A percentile compares a stretch with the other conserved stretches of the same genome.
Conservation (phyloP, 2,797 vertebrate species). For the Sphaeramia orbicularis region DNA sequence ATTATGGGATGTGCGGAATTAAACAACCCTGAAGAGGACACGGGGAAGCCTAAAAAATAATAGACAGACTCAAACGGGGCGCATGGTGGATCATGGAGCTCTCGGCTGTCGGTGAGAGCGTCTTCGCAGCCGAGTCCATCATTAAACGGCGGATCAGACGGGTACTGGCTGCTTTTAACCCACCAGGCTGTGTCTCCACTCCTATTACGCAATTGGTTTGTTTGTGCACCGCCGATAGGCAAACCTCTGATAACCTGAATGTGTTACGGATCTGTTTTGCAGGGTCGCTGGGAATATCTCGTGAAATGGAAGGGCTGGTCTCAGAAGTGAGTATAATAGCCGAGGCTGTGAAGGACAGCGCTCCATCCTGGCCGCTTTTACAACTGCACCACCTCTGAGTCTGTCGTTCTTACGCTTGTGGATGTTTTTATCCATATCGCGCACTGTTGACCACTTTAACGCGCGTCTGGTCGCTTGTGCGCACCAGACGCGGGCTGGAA, state of each 20-base stretch:
- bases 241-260: slow-evolving; percentile 48
- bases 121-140: slow-evolving; percentile 98
- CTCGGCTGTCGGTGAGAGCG: slow-evolving; percentile 95
- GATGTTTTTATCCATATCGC: slow-evolving; percentile 31
- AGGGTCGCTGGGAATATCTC: slow-evolving; percentile 99
- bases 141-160: slow-evolving; percentile 94
- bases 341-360: slow-evolving; percentile 71
- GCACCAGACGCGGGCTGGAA: background rate
- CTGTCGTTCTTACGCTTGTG: slow-evolving; percentile 26
- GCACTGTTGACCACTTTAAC: background rate
- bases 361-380: slow-evolving; percentile 72
- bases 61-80: slow-evolving; percentile 66
- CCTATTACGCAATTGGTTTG: slow-evolving; percentile 64
- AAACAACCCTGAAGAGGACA: slow-evolving; percentile 79
- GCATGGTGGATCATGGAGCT: slow-evolving; percentile 94
- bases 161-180: slow-evolving; percentile 79
- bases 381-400: slow-evolving; percentile 63
- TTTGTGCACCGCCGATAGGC: slow-evolving; percentile 50
- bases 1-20: slow-evolving; percentile 94
- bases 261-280: slow-evolving; percentile 68
- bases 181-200: slow-evolving; percentile 35
- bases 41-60: slow-evolving; percentile 71
- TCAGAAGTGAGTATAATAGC: slow-evolving; percentile 94
- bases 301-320: slow-evolving; percentile 99
- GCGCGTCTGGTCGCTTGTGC: background rate